These are phyloP conservation scores for Phrynocephalus forsythii DNA, from an alignment of 2,797 vertebrate genomes.

Conservation along the genomic window DNA sequence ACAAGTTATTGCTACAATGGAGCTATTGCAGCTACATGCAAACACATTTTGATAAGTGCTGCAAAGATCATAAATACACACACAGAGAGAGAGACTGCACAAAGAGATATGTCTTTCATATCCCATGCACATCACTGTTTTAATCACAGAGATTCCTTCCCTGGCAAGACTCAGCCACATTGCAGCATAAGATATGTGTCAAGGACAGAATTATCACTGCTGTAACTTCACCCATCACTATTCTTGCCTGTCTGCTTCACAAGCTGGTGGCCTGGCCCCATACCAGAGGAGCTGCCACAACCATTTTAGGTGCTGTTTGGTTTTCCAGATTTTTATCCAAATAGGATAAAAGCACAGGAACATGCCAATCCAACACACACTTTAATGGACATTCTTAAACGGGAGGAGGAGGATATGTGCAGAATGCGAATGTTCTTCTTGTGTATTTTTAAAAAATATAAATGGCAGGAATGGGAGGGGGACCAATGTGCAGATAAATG, in stretches of 20 bases:
- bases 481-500: too few relatives aligned
- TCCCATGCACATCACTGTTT: background rate
- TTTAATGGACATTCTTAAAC: background rate
- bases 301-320: background rate
- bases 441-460: too few relatives aligned
- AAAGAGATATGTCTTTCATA: background rate
- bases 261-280: background rate
- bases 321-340: background rate
- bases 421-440: too few relatives aligned
- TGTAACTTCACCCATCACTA: background rate
- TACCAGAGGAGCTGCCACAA: background rate
- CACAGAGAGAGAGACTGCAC: background rate
- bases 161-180: background rate
- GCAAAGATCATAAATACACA: background rate
- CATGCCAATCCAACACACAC: background rate
- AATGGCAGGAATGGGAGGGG: background rate
- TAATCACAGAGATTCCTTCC: background rate
- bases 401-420: too few relatives aligned
- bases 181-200: background rate
- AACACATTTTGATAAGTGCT: background rate
- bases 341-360: background rate
- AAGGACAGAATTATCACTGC: background rate
- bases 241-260: background rate
- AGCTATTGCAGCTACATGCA: background rate
- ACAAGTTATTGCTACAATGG: background rate